Evolutionary conservation across 2,888 invertebrate genomes (phyloP).

Genomic region (Erebia palarica): DNA sequence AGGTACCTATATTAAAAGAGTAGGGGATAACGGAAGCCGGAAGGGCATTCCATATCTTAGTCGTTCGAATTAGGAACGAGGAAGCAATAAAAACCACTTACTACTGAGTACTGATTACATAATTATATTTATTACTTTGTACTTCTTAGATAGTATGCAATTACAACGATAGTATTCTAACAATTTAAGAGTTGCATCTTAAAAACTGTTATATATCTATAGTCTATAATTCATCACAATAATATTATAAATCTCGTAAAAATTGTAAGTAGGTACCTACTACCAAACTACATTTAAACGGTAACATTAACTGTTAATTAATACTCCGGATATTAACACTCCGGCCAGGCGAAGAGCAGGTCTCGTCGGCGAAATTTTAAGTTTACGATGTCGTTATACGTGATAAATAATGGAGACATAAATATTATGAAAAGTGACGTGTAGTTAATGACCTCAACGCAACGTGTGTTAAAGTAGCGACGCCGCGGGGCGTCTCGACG

Average conservation of each 20-base stretch:
- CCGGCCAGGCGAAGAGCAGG: slow-evolving; percentile 39
- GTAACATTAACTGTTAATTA: slow-evolving; percentile 18
- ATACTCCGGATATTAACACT: slow-evolving; percentile 2
- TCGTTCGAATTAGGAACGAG: too few relatives aligned
- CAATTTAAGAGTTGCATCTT: too few relatives aligned
- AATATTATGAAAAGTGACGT: slow-evolving; percentile 78
- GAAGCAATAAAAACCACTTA: too few relatives aligned
- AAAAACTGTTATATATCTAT: too few relatives aligned
- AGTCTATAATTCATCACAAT: too few relatives aligned
- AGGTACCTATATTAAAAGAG: too few relatives aligned
- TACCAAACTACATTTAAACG: slow-evolving; percentile 10
- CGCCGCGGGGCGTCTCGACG: slow-evolving; percentile 63
- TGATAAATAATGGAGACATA: slow-evolving; percentile 78
- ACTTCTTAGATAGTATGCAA: too few relatives aligned
- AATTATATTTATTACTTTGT: too few relatives aligned
- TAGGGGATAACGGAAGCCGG: too few relatives aligned
- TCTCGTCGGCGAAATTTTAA: slow-evolving; percentile 56
- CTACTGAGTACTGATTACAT: too few relatives aligned
- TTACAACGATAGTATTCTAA: too few relatives aligned
- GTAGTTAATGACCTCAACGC: slow-evolving; percentile 72
- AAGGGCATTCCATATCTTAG: too few relatives aligned
- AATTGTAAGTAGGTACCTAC: neutral
- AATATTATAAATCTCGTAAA: neutral
- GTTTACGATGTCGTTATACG: slow-evolving; percentile 68
- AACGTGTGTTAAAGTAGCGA: slow-evolving; percentile 72